Evolutionary conservation across 2,888 invertebrate species (phyloP), one percentile per base, ranked within the genome.

Genomic region (Leucophenga maculata): DNA sequence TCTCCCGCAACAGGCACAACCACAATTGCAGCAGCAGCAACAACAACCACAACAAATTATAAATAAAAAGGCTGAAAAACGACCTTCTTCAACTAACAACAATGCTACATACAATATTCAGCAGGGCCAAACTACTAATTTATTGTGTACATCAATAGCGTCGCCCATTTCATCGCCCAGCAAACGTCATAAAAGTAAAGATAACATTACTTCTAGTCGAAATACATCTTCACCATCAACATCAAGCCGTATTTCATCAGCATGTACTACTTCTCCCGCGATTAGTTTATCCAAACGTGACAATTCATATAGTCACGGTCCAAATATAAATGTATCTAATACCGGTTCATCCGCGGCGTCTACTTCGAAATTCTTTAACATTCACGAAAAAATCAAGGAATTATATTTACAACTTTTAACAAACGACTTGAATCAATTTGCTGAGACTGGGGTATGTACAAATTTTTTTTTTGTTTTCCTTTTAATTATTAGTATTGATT

Each of bases 331-430:
- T 16, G 9, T 26, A 13, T 13, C 20, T 55, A 55, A 31, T 20
- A 57, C 65, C n/a, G 39, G 66, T n/a, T 72, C 77, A 31, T 67
- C 70, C 18, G 65, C 73, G 52, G 72, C 72, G 65, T 73, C 78
- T 22, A 74, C 80, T 54, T 69, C 83, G 54, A 83, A 85, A 74
- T 87, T 85, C 78, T 84, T 88, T 64, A 87, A 88, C 76, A 84
- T 89, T 71, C 86, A 88, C 75, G 88, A 88, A 62, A 88, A 87
- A 76, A 85, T 89, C 72, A 87, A 82, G 72, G 88, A 88, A 78
- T 76, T 87, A 44, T 88, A 88, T 78, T 75, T 88, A 70, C 85
- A 88, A 74, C 73, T 88, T 75, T 75, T 88, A 67, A 84, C 85
- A 70, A 83, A 86, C 69, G 88, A 88, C 79, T 79, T 88, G n/a